Evolutionary conservation across 2,888 invertebrate species (phyloP), one percentile per base, ranked within the genome.

Genomic region (Athalia circularis): DNA sequence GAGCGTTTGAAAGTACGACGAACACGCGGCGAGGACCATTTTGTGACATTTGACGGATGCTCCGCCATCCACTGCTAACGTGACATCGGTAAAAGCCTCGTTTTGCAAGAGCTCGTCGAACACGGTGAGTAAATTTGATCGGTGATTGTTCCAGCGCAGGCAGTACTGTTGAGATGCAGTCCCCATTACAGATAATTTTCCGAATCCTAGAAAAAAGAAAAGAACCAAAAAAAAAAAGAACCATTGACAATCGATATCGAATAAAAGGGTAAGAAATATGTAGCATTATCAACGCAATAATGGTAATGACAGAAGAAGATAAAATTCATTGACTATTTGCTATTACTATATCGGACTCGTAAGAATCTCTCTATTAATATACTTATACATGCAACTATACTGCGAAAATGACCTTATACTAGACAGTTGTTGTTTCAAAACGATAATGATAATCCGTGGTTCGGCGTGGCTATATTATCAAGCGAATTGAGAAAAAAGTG

Each of bases 131-230:
- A 94, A 88, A 84, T 94, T 94, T 59, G 92, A 91, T 70, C 92
- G 92, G 86, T 94, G 94, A 88, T 94, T 94, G 91, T 94, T 94
- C 94, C 94, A 94, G 77, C 94, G 92, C 65, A 94, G 90, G 84
- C 94, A 94, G 88, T 93, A 94, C 83, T 94, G 93, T 64, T 87
- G 87, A 70, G 85, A 80, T 78, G 89, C 85, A 80, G 89, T 88
- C 85, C 85, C 87, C 90, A 90, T 91, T 79, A 80, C 78, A 78
- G 54, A 29, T 45, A 64, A 47, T 61, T 78, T 78, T 64, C 64
- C 74, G 62, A 43, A 64, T 70, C 61, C 77, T 77, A 57, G 11
- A 77, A 57, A 78, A 11, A 9, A 5, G 47, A 13, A 68, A 5
- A 61, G 5, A 59, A 50, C 29, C n/a, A n/a, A 29, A 29, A n/a